A percentile compares a stretch with the other conserved stretches of the same genome.
phyloP scores from a whole-genome alignment of 2,888 invertebrate species.

The Metellina segmentata region DNA sequence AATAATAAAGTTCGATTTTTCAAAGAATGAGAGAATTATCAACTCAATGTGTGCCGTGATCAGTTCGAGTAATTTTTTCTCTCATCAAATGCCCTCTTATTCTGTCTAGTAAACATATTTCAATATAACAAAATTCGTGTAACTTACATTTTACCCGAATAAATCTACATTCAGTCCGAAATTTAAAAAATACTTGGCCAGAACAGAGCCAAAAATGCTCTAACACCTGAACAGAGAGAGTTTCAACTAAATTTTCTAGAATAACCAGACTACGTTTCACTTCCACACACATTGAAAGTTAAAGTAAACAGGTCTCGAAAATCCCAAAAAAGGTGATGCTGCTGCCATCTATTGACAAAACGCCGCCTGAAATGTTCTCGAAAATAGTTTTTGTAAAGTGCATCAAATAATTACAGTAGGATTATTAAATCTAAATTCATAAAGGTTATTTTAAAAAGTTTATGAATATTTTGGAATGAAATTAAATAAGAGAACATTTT shows the following conservation, averaged over 20 bases:
- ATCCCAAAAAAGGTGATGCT: constrained; percentile 26
- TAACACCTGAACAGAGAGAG: not conserved
- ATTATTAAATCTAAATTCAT: too few relatives aligned
- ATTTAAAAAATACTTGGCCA: not conserved
- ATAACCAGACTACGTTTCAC: not conserved
- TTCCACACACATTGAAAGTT: not conserved
- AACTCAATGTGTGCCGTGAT: too few relatives aligned
- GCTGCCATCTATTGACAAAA: constrained; percentile 58
- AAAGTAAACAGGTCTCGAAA: not conserved
- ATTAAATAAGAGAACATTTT: too few relatives aligned
- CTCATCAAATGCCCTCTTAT: too few relatives aligned
- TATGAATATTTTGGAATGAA: too few relatives aligned
- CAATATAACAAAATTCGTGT: not conserved
- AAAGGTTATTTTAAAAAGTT: too few relatives aligned
- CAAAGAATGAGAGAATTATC: too few relatives aligned
- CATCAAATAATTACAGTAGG: too few relatives aligned
- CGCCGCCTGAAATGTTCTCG: not conserved
- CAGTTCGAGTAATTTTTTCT: too few relatives aligned
- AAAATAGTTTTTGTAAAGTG: too few relatives aligned
- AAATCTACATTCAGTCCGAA: not conserved
- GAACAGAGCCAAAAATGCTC: not conserved
- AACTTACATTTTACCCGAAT: not conserved
- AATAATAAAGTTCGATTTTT: too few relatives aligned
- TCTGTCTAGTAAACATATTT: too few relatives aligned
- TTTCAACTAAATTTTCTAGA: not conserved